phyloP scores from a whole-genome alignment of 2,888 invertebrate genomes.

The Cheilosia urbana region DNA sequence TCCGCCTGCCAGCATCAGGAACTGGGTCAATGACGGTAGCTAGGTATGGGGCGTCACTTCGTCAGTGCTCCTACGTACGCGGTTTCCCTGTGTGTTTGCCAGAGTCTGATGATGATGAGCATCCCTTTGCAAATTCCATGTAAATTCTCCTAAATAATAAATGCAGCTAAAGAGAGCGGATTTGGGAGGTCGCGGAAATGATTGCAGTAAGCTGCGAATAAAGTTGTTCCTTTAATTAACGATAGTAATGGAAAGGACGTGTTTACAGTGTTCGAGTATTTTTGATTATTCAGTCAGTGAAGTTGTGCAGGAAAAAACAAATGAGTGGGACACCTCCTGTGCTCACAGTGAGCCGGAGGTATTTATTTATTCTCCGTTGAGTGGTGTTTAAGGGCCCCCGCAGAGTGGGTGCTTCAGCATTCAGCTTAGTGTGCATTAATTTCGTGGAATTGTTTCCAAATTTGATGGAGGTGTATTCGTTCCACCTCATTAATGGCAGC shows the following conservation, averaged over 20 bases:
- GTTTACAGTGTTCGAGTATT: conserved; percentile 1
- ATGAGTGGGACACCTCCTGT: background rate
- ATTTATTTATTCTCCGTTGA: conserved; percentile 1
- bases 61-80: background rate
- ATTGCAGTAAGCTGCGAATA: conserved; percentile 3
- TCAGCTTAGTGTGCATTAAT: background rate
- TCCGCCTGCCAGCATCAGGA: background rate
- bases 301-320: background rate
- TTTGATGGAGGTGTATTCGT: no score
- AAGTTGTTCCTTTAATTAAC: conserved; percentile 34
- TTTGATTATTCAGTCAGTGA: conserved; percentile 8
- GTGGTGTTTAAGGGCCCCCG: background rate
- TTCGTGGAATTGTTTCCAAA: background rate
- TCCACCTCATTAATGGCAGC: no score
- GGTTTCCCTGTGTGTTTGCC: background rate
- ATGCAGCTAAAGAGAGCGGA: conserved; percentile 25
- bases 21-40: conserved; percentile 40
- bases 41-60: conserved; percentile 17
- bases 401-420: background rate
- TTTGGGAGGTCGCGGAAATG: conserved; percentile 29
- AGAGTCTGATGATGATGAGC: background rate
- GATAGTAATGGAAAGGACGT: background rate
- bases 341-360: background rate
- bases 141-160: conserved; percentile 39
- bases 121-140: conserved; percentile 29